Evolutionary conservation across 2,113 vertebrate species (phyloP).

Genomic region (Petaurus breviceps): DNA sequence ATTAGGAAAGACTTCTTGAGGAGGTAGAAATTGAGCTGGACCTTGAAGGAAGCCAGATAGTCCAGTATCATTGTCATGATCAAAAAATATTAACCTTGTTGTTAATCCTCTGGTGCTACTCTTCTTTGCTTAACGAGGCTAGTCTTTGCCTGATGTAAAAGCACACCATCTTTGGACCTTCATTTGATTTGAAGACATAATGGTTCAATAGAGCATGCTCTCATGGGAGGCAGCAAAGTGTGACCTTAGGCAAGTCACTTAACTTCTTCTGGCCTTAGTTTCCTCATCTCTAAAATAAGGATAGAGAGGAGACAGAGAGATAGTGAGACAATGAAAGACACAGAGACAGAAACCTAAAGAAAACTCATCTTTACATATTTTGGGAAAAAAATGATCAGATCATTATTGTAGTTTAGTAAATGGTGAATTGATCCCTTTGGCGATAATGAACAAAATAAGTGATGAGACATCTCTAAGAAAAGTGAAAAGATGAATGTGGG

Average conservation of each 20-base stretch:
- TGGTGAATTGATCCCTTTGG: constrained; percentile 60
- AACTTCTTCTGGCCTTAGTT: not conserved
- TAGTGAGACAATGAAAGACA: not conserved
- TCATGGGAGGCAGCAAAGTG: not conserved
- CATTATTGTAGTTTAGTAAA: constrained; percentile 63
- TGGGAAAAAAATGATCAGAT: constrained; percentile 50
- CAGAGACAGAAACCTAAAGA: not conserved
- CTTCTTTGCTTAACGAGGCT: not conserved
- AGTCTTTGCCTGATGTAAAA: not conserved
- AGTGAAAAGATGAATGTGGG: constrained; percentile 46
- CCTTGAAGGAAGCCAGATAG: not conserved
- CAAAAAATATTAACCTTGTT: not conserved
- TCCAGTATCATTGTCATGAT: not conserved
- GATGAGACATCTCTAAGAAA: constrained; percentile 42
- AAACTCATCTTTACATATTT: not conserved
- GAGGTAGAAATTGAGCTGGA: not conserved
- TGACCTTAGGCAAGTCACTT: not conserved
- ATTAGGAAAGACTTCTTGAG: not conserved
- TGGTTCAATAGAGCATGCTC: not conserved
- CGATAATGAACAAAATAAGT: constrained; percentile 56
- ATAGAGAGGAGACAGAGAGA: not conserved
- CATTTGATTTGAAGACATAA: not conserved
- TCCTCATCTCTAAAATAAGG: not conserved
- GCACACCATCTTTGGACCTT: not conserved
- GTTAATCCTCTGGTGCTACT: not conserved